phyloP scores from a whole-genome alignment of 2,888 invertebrate genomes.

The Drosophila formosana region DNA sequence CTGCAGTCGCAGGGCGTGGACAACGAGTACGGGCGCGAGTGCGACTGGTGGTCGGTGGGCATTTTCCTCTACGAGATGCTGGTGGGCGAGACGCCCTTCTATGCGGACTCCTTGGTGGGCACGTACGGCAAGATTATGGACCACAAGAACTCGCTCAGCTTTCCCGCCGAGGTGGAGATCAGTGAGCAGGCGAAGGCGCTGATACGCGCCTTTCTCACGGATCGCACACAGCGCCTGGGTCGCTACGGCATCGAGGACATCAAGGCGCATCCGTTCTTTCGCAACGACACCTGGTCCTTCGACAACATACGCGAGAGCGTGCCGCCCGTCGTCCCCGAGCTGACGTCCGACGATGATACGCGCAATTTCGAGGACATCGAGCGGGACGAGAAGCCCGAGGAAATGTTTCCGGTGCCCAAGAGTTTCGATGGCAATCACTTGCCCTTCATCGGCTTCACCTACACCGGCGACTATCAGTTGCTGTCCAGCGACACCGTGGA shows the following conservation, averaged over 20 bases:
- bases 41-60: conserved; percentile 99
- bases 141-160: conserved; percentile 97
- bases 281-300: conserved; percentile 99
- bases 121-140: conserved; percentile 99
- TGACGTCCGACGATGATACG: conserved; percentile 98
- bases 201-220: conserved; percentile 97
- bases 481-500: conserved; percentile 89
- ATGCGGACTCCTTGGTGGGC: conserved; percentile 98
- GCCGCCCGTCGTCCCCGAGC: conserved; percentile 98
- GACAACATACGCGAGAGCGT: conserved; percentile 96
- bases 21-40: conserved; percentile 98
- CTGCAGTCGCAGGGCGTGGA: conserved; percentile 98
- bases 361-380: conserved; percentile 99
- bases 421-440: conserved; percentile 99
- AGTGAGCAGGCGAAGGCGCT: conserved; percentile 94
- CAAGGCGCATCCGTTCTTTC: conserved; percentile 96
- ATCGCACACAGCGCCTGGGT: conserved; percentile 95
- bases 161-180: conserved; percentile 97
- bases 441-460: conserved; percentile 99
- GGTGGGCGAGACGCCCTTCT: conserved; percentile 99
- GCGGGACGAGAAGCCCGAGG: conserved; percentile 95
- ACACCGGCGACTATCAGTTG: conserved; percentile 95
- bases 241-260: conserved; percentile 97
- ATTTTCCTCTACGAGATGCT: conserved; percentile 99
- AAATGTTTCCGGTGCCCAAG: conserved; percentile 98